These are phyloP conservation scores for Neodontobutis hainanensis DNA, from an alignment of 2,113 vertebrate species.

Conservation along the genomic window DNA sequence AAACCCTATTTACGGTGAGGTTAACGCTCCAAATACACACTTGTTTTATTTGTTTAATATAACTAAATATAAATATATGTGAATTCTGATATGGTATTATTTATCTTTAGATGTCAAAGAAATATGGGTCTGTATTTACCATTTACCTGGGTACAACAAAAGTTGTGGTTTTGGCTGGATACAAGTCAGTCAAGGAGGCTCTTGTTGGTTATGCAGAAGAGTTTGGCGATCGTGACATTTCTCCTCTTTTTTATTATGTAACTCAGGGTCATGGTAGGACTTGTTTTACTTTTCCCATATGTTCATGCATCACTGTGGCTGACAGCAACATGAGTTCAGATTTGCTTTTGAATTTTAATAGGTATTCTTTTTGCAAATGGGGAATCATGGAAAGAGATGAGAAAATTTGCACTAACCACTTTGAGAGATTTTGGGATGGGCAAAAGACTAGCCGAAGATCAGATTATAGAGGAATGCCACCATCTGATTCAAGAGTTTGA, in stretches of 20 bases:
- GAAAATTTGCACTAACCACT: slow-evolving; percentile 69
- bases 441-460: slow-evolving; percentile 58
- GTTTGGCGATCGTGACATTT: slow-evolving; percentile 80
- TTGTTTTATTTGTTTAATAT: background rate
- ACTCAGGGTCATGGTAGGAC: slow-evolving; percentile 75
- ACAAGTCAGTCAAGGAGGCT: slow-evolving; percentile 82
- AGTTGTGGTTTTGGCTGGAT: slow-evolving; percentile 81
- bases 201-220: slow-evolving; percentile 78
- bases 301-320: background rate
- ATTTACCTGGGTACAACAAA: slow-evolving; percentile 81
- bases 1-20: slow-evolving; percentile 56
- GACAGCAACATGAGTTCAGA: background rate
- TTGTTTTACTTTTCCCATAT: background rate
- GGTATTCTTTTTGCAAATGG: slow-evolving; percentile 69
- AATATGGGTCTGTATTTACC: slow-evolving; percentile 82
- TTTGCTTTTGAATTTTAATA: slow-evolving; percentile 11
- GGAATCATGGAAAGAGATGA: slow-evolving; percentile 70
- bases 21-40: background rate
- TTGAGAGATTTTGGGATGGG: slow-evolving; percentile 76
- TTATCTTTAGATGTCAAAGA: slow-evolving; percentile 80
- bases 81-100: background rate
- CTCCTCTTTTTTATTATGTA: slow-evolving; percentile 72
- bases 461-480: slow-evolving; percentile 63
- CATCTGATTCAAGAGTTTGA: slow-evolving; percentile 55
- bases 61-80: too few relatives aligned